Evolutionary conservation across 1,140 invertebrate genomes (phyloP).

Genomic region (Drosophila mayri): DNA sequence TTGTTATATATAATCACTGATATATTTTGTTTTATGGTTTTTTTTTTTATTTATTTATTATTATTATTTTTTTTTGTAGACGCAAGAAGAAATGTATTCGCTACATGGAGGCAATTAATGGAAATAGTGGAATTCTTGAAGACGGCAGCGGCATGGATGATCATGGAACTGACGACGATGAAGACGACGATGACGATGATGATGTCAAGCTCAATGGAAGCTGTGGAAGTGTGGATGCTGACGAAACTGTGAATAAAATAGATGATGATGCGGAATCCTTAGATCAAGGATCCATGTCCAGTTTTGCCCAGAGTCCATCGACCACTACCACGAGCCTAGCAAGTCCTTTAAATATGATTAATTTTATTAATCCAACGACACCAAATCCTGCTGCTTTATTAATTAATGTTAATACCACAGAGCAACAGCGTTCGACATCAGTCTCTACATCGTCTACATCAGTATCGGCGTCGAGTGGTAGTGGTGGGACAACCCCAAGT

Average conservation of each 20-base stretch:
- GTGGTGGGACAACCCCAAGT: conserved; percentile 66
- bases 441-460: conserved; percentile 31
- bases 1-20: neutral
- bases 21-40: conserved; percentile 5
- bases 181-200: conserved; percentile 89
- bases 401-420: conserved; percentile 14
- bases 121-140: conserved; percentile 78
- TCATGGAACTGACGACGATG: conserved; percentile 85
- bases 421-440: conserved; percentile 31
- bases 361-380: conserved; percentile 78
- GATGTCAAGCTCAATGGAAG: conserved; percentile 88
- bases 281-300: conserved; percentile 89
- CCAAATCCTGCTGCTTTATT: conserved; percentile 42
- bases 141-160: conserved; percentile 86
- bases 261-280: conserved; percentile 89
- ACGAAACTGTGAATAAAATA: conserved; percentile 88
- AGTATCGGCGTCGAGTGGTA: conserved; percentile 39
- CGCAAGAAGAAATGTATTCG: conserved; percentile 99
- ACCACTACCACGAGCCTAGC: conserved; percentile 88
- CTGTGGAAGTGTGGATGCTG: conserved; percentile 88
- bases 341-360: conserved; percentile 88
- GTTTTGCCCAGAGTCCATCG: conserved; percentile 89
- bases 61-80: conserved; percentile 86
- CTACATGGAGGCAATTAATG: conserved; percentile 91
- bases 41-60: conserved; percentile 24